Evolutionary conservation across 2,113 vertebrate species (phyloP).

Genomic region (Eurystomus gularis): DNA sequence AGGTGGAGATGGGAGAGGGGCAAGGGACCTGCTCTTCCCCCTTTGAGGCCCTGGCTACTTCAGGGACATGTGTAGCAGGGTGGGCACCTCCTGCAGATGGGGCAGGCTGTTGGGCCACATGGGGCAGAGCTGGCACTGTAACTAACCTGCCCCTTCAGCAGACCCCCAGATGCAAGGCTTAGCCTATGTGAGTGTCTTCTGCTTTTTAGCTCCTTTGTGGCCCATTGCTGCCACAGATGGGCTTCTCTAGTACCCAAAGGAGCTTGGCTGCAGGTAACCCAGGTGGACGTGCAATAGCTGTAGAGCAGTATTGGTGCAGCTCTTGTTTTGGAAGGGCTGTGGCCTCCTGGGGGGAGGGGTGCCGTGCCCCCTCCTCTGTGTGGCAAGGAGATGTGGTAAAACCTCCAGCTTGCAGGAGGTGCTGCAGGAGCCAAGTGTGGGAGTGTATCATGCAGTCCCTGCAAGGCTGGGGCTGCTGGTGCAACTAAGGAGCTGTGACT

Average conservation of each 20-base stretch:
- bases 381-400: background rate
- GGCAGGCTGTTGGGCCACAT: accelerated
- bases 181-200: background rate
- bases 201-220: background rate
- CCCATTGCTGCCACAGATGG: background rate
- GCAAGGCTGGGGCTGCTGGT: background rate
- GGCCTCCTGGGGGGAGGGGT: background rate
- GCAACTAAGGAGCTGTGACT: background rate
- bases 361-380: background rate
- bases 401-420: accelerated
- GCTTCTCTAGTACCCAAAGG: background rate
- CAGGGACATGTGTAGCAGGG: background rate
- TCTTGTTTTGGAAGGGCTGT: background rate
- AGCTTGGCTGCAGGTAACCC: background rate
- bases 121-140: background rate
- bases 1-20: background rate
- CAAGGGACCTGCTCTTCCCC: accelerated
- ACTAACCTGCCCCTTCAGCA: background rate
- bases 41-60: background rate
- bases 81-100: accelerated
- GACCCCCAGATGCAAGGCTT: background rate
- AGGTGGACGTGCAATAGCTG: accelerated
- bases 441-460: background rate
- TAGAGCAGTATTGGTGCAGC: background rate
- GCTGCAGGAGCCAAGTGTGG: accelerated